Evolutionary conservation across 2,797 vertebrate genomes (phyloP).

Genomic region (Dendrocincla tyrannina): DNA sequence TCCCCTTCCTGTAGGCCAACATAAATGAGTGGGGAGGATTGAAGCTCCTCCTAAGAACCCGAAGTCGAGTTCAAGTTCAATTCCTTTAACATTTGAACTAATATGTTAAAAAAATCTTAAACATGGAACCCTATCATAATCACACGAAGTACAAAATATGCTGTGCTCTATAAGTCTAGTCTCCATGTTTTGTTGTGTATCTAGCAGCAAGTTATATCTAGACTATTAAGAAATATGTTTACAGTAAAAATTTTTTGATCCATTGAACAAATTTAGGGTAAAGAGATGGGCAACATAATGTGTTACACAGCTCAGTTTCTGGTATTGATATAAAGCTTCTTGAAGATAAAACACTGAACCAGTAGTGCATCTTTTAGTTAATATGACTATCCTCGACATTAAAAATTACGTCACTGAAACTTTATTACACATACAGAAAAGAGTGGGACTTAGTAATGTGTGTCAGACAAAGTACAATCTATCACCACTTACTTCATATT

Average conservation of each 20-base stretch:
- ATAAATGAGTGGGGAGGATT: not conserved
- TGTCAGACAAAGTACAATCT: not conserved
- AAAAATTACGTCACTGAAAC: not conserved
- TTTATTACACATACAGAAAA: not conserved
- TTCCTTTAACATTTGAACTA: not conserved
- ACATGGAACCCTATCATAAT: not conserved
- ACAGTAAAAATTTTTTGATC: not conserved
- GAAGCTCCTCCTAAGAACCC: not conserved
- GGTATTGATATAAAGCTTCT: not conserved
- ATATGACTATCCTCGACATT: not conserved
- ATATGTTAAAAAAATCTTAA: not conserved
- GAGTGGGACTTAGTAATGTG: not conserved
- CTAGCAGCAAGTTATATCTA: not conserved
- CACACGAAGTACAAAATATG: not conserved
- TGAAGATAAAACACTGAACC: not conserved
- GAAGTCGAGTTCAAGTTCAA: not conserved
- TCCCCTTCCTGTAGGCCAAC: accelerated
- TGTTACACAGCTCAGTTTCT: not conserved
- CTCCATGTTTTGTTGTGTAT: not conserved
- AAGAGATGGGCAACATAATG: not conserved
- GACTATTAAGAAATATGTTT: not conserved
- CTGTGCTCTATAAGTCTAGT: not conserved
- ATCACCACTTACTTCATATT: not conserved
- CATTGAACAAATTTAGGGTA: not conserved
- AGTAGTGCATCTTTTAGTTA: not conserved